A percentile compares a stretch with the other conserved stretches of the same genome.
These are phyloP conservation scores for Nyleta sp. DNA, from an alignment of 2,888 invertebrate genomes.

Conservation along the genomic window DNA sequence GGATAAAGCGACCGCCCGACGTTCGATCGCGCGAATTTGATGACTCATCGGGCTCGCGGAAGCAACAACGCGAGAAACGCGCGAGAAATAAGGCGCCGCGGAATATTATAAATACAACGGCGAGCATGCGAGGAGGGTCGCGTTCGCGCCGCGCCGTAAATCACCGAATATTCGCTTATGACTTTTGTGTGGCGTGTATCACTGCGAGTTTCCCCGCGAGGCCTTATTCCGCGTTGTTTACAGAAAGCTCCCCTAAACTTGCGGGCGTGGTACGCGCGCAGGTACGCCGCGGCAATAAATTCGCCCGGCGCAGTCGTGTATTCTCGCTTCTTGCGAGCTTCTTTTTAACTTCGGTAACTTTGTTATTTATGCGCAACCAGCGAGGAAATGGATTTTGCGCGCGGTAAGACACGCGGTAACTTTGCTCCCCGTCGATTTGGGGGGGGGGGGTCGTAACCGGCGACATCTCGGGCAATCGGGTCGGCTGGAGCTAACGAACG, in stretches of 20 bases:
- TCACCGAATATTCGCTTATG: slow-evolving; percentile 54
- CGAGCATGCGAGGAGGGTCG: too few relatives aligned
- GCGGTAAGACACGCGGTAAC: slow-evolving; percentile 12
- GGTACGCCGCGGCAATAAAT: slow-evolving; percentile 71
- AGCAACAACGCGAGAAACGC: too few relatives aligned
- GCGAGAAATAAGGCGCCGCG: too few relatives aligned
- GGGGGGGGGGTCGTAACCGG: too few relatives aligned
- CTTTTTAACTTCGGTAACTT: slow-evolving; percentile 78
- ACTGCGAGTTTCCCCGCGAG: slow-evolving; percentile 31
- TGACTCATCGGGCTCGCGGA: slow-evolving; percentile 59
- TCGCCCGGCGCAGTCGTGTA: slow-evolving; percentile 68
- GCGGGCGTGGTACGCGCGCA: slow-evolving; percentile 47
- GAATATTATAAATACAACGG: too few relatives aligned
- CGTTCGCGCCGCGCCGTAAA: slow-evolving; percentile 35
- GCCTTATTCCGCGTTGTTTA: slow-evolving; percentile 63
- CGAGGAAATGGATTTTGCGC: slow-evolving; percentile 77
- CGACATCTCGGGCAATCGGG: not conserved
- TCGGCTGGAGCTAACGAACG: not conserved
- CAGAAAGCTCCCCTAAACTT: slow-evolving; percentile 59
- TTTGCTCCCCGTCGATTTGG: too few relatives aligned
- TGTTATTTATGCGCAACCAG: slow-evolving; percentile 80
- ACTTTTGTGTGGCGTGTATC: slow-evolving; percentile 46
- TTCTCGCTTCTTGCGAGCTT: slow-evolving; percentile 70
- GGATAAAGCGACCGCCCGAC: slow-evolving; percentile 47
- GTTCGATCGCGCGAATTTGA: slow-evolving; percentile 47